Evolutionary conservation across 2,797 vertebrate species (phyloP), one percentile per base, ranked within the genome.

Genomic region (Choloepus didactylus): DNA sequence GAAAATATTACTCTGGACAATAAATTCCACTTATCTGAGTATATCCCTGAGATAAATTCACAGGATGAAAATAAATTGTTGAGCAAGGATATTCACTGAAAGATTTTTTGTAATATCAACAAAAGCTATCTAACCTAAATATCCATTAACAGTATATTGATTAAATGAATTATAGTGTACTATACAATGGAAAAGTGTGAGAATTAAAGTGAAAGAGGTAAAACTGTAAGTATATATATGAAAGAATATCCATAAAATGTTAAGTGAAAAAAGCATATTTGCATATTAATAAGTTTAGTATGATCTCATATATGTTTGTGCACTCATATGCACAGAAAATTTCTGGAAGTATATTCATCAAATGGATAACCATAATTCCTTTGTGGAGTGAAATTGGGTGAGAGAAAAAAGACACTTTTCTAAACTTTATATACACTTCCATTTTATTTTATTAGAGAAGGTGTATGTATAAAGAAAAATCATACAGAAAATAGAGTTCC

Each of bases 21-120:
- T 25, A 72, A 87, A 51, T 60, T 60, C 21, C 8, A 67, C 5
- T 83, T 87, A 70, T 15, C 49, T 67, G 87, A 95, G 72, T 70
- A 54, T 62, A 81, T 67, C 38, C 14, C 35, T 51, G 5, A 49
- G 41, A 93, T 21, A 89, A 81, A 89, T 27, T 2, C 1, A 77
- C 16, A 44, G 46, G 18, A 94, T 87, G 79, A 89, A 85, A 81
- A 46, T 85, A 60, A 87, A 59, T 85, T 82, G 15, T 35, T 89
- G 5, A 54, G 31, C 0, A 35, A 49, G 12, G 44, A 60, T 56
- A 6, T 60, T 72, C 18, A 77, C 8, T 44, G 38, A 9, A 35
- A 16, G 4, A 66, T 46, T 75, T 76, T 72, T 79, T 73, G 1
- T 75, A 67, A 64, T 10, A 73, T 9, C 29, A 64, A 79, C 16